Evolutionary conservation across 2,797 vertebrate genomes (phyloP).

Genomic region (Megalops cyprinoides): DNA sequence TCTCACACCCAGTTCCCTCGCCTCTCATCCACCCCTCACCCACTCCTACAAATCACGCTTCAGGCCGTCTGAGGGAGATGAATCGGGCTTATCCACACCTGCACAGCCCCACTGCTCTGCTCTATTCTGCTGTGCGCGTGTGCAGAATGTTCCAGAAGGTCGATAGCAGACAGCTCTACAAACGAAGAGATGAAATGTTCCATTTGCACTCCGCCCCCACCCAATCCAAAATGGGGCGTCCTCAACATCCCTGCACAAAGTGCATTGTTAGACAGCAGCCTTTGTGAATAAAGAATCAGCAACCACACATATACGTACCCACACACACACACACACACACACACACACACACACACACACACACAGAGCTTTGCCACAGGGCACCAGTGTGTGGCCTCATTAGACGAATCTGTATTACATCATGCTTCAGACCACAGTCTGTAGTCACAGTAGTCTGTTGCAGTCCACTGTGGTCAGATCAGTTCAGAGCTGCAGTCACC

Average conservation of each 20-base stretch:
- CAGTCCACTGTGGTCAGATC: not conserved
- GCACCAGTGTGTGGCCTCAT: no score
- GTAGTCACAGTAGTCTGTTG: not conserved
- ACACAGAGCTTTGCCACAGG: not conserved
- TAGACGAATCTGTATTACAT: no score
- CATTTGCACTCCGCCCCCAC: no score
- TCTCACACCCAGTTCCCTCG: no score
- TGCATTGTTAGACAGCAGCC: no score
- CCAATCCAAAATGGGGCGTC: no score
- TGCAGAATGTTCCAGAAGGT: conserved; percentile 12
- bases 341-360: not conserved
- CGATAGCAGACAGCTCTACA: not conserved
- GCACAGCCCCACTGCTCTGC: not conserved
- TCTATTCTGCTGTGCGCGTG: not conserved
- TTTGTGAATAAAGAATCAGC: no score
- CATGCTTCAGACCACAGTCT: not conserved
- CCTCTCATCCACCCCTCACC: not conserved
- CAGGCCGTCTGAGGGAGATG: not conserved
- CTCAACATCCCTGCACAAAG: no score
- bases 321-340: no score
- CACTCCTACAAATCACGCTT: not conserved
- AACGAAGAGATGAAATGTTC: not conserved
- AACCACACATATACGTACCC: no score
- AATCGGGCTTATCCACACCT: not conserved
- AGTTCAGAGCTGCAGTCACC: not conserved